phyloP scores from a whole-genome alignment of 2,797 vertebrate species.

The Tadarida brasiliensis region DNA sequence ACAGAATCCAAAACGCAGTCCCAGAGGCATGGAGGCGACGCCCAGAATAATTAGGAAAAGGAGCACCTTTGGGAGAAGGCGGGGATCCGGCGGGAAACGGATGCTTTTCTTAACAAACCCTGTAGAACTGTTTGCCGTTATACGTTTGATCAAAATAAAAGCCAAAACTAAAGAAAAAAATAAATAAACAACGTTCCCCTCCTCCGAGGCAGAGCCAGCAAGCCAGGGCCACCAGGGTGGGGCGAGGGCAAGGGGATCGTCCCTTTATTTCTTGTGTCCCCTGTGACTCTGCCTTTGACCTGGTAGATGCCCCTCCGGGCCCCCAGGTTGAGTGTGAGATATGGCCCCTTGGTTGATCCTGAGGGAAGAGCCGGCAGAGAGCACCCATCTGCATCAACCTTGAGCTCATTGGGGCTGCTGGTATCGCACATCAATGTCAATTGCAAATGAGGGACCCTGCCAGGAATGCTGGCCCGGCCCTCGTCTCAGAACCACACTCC shows the following conservation, averaged over 20 bases:
- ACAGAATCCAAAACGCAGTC: neutral
- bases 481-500: neutral
- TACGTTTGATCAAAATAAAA: constrained; percentile 37
- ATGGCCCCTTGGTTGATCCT: neutral
- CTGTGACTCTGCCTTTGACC: neutral
- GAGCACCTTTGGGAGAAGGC: fast-evolving
- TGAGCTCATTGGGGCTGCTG: neutral
- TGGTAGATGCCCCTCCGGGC: neutral
- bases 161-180: constrained; percentile 62
- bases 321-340: fast-evolving
- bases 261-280: neutral
- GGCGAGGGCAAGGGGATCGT: fast-evolving
- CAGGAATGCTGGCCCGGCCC: neutral
- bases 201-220: neutral
- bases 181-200: neutral
- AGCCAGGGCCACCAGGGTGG: neutral
- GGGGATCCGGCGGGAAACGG: neutral
- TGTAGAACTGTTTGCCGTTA: neutral
- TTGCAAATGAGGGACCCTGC: neutral
- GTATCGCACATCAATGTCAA: neutral
- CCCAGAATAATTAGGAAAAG: neutral
- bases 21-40: neutral
- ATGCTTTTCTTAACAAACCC: neutral
- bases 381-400: neutral
- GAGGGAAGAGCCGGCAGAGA: neutral